Base-by-base conservation (phyloP, 2,888 invertebrate genomes). In the Gastracanthus pulcherrimus region DNA sequence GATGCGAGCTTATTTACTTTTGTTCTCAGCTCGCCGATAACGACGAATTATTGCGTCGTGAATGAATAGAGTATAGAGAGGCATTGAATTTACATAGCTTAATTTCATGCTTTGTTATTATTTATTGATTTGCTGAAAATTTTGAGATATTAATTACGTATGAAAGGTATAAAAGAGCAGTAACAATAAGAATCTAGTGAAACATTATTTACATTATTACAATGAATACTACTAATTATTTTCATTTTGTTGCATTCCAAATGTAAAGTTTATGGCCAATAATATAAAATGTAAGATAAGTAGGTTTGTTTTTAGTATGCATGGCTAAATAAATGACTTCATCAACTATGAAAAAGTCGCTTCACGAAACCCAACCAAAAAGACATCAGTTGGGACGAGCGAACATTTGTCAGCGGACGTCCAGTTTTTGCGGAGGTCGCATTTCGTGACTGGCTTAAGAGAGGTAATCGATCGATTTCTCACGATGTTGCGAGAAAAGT, bases 1-100 rank as follows among this genome's bases (percentile, higher is more conserved):
- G 85, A 88, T 86, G 86, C 76, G 82, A 85, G 83, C 85, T 88
- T 90, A 89, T 89, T 89, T 88, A 89, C 86, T 85, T 83, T 78
- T 76, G 9, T 48, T 19, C 51, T 74, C 55, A 74, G 60, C 80
- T 82, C 26, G 41, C 11, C 84, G 87, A 88, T 88, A 87, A 86
- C 84, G 78, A 51, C 81, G 81, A 86, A 87, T 86, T 85, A 84
- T 84, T 80, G 79, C 38, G 38, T 71, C 19, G 3, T 13, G 11
- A 60, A 41, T 67, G 58, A 74, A 3, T 62, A n/a, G 16, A n/a
- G n/a, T n/a, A n/a, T n/a, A n/a, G n/a, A n/a, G n/a, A n/a, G 7
- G 26, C 55, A 26, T 26, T 19, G 19, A 31, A 19, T 51, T n/a
- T 41, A 45, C 11, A 19, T 9, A n/a, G 26, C 13, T 64, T 36